A percentile compares a stretch with the other conserved stretches of the same genome.
phyloP scores from a whole-genome alignment of 2,888 invertebrate species.

The Coleophora deauratella region DNA sequence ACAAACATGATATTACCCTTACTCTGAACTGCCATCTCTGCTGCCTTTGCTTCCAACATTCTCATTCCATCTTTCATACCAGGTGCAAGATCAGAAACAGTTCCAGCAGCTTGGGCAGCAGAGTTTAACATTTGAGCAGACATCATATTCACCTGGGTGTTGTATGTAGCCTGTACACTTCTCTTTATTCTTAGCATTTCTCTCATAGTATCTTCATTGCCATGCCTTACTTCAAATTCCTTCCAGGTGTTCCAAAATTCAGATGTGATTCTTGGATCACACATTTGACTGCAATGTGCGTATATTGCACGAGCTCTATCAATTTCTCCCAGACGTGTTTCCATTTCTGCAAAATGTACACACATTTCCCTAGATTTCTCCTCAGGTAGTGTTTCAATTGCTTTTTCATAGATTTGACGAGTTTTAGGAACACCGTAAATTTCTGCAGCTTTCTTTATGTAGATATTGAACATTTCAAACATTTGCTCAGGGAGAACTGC shows the following conservation, averaged over 20 bases:
- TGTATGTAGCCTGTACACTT: slow-evolving; percentile 97
- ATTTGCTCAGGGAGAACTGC: slow-evolving; percentile 95
- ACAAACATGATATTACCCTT: slow-evolving; percentile 87
- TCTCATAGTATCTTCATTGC: slow-evolving; percentile 99
- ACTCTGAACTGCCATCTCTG: slow-evolving; percentile 76
- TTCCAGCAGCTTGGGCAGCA: slow-evolving; percentile 77
- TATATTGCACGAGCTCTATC: slow-evolving; percentile 98
- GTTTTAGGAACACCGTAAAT: slow-evolving; percentile 98
- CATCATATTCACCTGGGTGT: slow-evolving; percentile 99
- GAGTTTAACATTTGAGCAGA: slow-evolving; percentile 96
- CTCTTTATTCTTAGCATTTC: slow-evolving; percentile 99
- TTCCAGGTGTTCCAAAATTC: slow-evolving; percentile 99
- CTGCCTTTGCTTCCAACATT: slow-evolving; percentile 88
- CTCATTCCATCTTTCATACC: slow-evolving; percentile 91
- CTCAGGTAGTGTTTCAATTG: slow-evolving; percentile 94
- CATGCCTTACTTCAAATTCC: slow-evolving; percentile 98
- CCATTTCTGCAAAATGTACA: slow-evolving; percentile 96
- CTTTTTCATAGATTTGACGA: slow-evolving; percentile 97
- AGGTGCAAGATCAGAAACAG: slow-evolving; percentile 81
- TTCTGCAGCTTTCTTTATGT: slow-evolving; percentile 98
- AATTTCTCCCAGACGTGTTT: slow-evolving; percentile 98
- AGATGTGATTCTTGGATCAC: slow-evolving; percentile 96
- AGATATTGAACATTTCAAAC: slow-evolving; percentile 99
- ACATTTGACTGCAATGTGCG: slow-evolving; percentile 98
- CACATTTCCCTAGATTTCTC: slow-evolving; percentile 97